phyloP scores from a whole-genome alignment of 2,113 vertebrate species.

The Psophia crepitans region DNA sequence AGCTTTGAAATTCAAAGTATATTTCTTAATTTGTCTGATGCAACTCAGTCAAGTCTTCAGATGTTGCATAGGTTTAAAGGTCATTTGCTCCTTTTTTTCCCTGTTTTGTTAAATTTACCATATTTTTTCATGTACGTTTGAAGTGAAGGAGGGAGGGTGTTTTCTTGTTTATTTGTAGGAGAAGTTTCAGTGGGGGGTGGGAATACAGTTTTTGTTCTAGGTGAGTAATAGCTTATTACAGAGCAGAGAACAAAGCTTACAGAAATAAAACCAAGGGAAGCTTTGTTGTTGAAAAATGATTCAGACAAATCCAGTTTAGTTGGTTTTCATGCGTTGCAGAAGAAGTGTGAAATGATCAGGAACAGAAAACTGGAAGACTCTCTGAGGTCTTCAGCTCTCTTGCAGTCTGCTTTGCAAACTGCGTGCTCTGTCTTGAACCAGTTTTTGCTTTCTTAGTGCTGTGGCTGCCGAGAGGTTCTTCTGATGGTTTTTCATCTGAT shows the following conservation, averaged over 20 bases:
- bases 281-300: slow-evolving; percentile 17
- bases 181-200: neutral
- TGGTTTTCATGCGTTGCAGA: neutral
- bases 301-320: neutral
- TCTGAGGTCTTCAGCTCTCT: neutral
- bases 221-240: slow-evolving; percentile 26
- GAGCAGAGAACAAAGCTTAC: slow-evolving; percentile 14
- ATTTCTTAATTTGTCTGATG: neutral
- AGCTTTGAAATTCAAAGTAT: neutral
- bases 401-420: neutral
- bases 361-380: neutral
- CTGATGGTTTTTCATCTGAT: neutral
- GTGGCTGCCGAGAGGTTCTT: neutral
- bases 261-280: neutral
- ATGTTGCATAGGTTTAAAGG: neutral
- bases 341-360: neutral
- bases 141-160: neutral
- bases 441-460: neutral
- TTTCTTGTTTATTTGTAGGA: slow-evolving; percentile 16
- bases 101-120: neutral
- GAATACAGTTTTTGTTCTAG: neutral
- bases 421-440: neutral
- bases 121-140: neutral
- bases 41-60: neutral
- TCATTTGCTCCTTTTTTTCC: neutral